Conservation (phyloP, 2,888 invertebrate species). For the Amblyteles armatorius region DNA sequence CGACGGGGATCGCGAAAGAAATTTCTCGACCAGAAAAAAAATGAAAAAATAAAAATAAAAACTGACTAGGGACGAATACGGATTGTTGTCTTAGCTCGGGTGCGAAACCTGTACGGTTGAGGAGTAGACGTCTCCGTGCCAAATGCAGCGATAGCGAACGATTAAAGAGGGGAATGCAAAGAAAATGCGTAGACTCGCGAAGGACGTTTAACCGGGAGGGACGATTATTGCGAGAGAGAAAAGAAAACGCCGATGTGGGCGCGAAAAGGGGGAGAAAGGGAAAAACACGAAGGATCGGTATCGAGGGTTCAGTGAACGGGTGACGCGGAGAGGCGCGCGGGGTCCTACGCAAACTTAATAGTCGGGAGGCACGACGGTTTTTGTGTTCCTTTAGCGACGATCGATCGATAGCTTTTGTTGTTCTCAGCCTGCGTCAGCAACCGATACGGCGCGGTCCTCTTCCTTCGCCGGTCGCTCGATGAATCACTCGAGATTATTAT, state of each 20-base stretch:
- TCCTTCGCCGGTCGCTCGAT: conserved; percentile 17
- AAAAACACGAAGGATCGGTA: conserved; percentile 35
- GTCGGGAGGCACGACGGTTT: conserved; percentile 5
- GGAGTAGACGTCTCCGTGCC: conserved; percentile 52
- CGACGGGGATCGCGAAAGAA: conserved; percentile 47
- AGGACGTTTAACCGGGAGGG: conserved; percentile 36
- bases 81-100: conserved; percentile 42
- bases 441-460: conserved; percentile 16
- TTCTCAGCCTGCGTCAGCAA: conserved; percentile 26
- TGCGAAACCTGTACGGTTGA: conserved; percentile 52
- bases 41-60: conserved; percentile 8
- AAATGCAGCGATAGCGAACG: conserved; percentile 37
- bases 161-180: conserved; percentile 30
- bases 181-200: conserved; percentile 44
- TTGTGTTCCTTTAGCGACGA: conserved; percentile 5
- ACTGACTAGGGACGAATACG: conserved; percentile 33
- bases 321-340: background rate
- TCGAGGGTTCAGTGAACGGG: conserved; percentile 46
- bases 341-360: conserved; percentile 6
- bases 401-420: conserved; percentile 41
- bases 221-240: conserved; percentile 26
- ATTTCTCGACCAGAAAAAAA: conserved; percentile 31
- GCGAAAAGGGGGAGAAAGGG: conserved; percentile 32
- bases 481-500: conserved; percentile 53
- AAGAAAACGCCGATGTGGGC: conserved; percentile 34